Evolutionary conservation across 2,888 invertebrate species (phyloP).

Genomic region (Dusona sp.): DNA sequence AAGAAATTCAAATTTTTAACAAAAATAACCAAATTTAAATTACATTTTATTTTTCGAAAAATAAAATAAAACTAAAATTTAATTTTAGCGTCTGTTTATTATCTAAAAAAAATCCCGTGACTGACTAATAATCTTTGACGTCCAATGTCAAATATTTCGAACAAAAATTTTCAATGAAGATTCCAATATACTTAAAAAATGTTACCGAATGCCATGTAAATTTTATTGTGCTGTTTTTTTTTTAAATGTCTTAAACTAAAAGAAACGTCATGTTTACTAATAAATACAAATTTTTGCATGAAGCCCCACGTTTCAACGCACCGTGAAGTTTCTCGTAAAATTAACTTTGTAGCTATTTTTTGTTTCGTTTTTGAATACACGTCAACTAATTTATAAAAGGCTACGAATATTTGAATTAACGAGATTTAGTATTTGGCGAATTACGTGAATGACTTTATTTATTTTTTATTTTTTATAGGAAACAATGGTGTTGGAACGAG

Average conservation of each 20-base stretch:
- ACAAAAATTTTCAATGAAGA: not conserved
- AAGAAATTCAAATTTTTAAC: no score
- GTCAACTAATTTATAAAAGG: not conserved
- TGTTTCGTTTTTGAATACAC: not conserved
- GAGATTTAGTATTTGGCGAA: not conserved
- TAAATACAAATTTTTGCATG: not conserved
- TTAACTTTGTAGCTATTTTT: not conserved
- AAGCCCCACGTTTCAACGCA: not conserved
- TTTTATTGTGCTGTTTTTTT: not conserved
- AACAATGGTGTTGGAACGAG: conserved; percentile 88
- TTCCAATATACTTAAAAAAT: not conserved
- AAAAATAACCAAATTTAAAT: no score
- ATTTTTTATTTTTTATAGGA: conserved; percentile 85
- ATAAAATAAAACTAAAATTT: no score
- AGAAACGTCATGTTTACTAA: not conserved
- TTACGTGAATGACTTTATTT: not conserved
- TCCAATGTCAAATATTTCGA: not conserved
- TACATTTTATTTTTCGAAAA: no score
- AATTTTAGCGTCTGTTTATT: no score
- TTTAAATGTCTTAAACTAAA: not conserved
- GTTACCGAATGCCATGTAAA: not conserved
- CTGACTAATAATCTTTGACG: not conserved
- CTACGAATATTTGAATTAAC: not conserved
- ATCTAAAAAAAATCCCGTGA: not conserved
- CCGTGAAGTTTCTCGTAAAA: not conserved